Percentiles rank a stretch among this genome's conserved stretches.
These are phyloP conservation scores for Lophius americanus DNA, from an alignment of 2,797 vertebrate genomes.

Conservation along the genomic window DNA sequence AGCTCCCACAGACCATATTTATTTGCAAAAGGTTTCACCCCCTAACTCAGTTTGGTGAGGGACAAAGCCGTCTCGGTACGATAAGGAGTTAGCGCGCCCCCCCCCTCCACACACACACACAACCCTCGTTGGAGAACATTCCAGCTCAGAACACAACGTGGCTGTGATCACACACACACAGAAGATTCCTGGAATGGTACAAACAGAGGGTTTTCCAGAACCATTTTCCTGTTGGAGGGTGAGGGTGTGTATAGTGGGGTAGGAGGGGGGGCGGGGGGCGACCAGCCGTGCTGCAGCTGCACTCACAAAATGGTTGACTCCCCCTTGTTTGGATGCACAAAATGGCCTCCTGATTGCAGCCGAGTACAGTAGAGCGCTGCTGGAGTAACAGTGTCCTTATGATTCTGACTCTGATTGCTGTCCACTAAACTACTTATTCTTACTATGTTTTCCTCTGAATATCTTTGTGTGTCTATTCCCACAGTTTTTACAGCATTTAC, in stretches of 20 bases:
- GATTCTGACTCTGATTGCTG: no score
- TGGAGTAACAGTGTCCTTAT: no score
- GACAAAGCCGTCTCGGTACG: conserved; percentile 38
- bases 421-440: no score
- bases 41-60: conserved; percentile 10
- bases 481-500: no score
- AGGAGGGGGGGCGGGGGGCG: no score
- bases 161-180: conserved; percentile 61
- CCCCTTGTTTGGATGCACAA: conserved; percentile 72
- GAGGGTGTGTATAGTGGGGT: conserved; percentile 10
- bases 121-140: conserved; percentile 26
- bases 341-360: conserved; percentile 79
- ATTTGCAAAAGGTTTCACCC: conserved; percentile 39
- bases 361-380: conserved; percentile 32
- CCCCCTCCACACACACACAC: no score
- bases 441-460: no score
- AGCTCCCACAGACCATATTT: conserved; percentile 60
- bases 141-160: conserved; percentile 51
- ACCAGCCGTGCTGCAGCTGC: conserved; percentile 57
- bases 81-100: conserved; percentile 22
- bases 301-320: conserved; percentile 83
- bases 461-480: no score
- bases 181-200: conserved; percentile 59
- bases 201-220: conserved; percentile 65
- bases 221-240: conserved; percentile 36